Conservation (phyloP, 30 jellyfish, hydroid and myxozoan genomes). For the Aurelia sp. region DNA sequence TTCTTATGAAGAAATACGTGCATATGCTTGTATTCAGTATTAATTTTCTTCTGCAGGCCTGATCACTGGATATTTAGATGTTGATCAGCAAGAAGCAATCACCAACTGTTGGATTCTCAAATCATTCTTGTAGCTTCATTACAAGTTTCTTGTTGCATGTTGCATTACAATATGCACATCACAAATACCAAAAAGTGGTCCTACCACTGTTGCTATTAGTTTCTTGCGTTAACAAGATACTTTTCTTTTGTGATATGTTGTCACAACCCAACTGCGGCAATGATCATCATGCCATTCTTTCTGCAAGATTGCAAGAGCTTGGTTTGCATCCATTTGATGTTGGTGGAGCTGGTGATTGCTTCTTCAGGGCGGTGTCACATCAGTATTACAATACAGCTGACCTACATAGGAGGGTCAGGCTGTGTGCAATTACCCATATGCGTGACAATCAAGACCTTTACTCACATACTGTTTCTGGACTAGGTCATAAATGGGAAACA, state of each 20-base stretch:
- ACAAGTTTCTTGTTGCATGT: too few species aligned
- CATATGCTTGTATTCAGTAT: not conserved
- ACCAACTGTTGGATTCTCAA: not conserved
- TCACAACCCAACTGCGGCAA: not conserved
- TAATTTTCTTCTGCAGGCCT: not conserved
- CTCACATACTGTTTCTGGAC: not conserved
- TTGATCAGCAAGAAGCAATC: not conserved
- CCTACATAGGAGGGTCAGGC: not conserved
- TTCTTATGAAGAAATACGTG: too few species aligned
- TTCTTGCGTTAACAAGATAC: not conserved
- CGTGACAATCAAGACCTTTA: not conserved
- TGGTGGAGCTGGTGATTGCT: too few species aligned
- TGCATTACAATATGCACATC: too few species aligned
- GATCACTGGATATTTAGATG: not conserved
- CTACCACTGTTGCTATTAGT: not conserved
- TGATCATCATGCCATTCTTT: not conserved
- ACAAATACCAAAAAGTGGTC: not conserved
- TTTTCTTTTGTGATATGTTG: not conserved
- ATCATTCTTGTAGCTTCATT: too few species aligned
- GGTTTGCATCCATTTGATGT: not conserved
- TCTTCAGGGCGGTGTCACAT: too few species aligned
- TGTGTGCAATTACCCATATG: not conserved
- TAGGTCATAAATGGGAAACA: constrained; percentile 15
- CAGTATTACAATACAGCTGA: constrained; percentile 14
- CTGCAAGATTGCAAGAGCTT: not conserved